Conservation (phyloP, 2,113 vertebrate genomes). For the Oreochromis niloticus region DNA sequence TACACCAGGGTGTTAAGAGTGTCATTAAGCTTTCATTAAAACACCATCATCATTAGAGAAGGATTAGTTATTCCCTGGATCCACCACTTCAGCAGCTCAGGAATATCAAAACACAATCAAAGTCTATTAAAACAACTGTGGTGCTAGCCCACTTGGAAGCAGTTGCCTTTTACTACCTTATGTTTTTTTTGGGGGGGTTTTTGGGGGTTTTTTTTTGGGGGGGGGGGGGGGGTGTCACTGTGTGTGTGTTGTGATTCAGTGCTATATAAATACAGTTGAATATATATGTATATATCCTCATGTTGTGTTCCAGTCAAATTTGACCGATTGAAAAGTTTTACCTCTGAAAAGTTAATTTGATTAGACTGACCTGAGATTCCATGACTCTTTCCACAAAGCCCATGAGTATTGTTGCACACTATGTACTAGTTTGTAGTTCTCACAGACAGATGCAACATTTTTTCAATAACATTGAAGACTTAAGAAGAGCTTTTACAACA, state of each 20-base stretch:
- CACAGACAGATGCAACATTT: neutral
- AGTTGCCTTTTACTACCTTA: neutral
- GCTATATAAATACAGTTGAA: neutral
- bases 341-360: neutral
- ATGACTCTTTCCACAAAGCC: neutral
- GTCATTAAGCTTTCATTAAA: constrained; percentile 74
- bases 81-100: constrained; percentile 37
- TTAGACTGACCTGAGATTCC: neutral
- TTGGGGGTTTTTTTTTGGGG: too few species aligned
- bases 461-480: neutral
- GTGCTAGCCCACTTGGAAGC: neutral
- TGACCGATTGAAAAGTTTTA: neutral
- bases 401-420: neutral
- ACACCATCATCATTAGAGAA: constrained; percentile 69
- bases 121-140: constrained; percentile 54
- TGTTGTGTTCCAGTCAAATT: neutral
- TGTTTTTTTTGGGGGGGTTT: neutral
- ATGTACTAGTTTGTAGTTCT: neutral
- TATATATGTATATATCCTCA: neutral
- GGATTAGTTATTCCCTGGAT: constrained; percentile 58
- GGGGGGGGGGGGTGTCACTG: neutral
- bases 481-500: neutral
- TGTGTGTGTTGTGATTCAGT: neutral
- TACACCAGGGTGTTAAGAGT: constrained; percentile 42
- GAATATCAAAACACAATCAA: constrained; percentile 64